These are phyloP conservation scores for Montipora cactus DNA, from an alignment of 64 coral and sea anemone species.

Conservation along the genomic window DNA sequence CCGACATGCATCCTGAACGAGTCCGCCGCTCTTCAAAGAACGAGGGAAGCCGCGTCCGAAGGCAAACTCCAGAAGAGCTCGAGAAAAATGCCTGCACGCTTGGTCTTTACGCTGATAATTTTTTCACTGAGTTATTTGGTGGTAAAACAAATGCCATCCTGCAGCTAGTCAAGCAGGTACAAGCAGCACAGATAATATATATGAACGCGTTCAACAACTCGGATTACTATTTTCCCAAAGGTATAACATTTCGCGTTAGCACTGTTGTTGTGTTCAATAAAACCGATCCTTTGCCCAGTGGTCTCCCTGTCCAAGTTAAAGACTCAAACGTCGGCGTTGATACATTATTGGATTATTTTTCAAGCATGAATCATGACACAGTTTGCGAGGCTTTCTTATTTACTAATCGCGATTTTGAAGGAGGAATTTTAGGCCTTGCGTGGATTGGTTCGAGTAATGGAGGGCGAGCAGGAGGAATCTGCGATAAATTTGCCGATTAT, in stretches of 20 bases:
- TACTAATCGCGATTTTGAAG: constrained; percentile 95
- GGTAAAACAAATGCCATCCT: constrained; percentile 75
- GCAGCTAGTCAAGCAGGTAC: constrained; percentile 79
- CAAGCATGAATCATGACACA: constrained; percentile 58
- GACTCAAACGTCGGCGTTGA: constrained; percentile 82
- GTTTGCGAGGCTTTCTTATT: constrained; percentile 96
- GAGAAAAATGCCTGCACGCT: constrained; percentile 65
- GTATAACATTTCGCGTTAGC: constrained; percentile 80
- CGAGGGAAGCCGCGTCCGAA: constrained; percentile 19
- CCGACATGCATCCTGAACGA: constrained; percentile 24
- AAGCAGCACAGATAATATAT: constrained; percentile 81
- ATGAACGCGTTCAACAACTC: constrained; percentile 69
- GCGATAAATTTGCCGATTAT: constrained; percentile 46
- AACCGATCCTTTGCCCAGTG: not conserved
- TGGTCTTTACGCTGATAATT: constrained; percentile 77
- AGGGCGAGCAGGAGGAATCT: constrained; percentile 76
- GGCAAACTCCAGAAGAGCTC: constrained; percentile 46
- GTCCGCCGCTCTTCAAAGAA: constrained; percentile 30
- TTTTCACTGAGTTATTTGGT: constrained; percentile 85
- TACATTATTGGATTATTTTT: constrained; percentile 81
- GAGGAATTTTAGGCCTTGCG: constrained; percentile 93
- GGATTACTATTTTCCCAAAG: constrained; percentile 46
- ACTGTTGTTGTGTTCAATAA: constrained; percentile 75
- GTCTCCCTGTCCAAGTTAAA: constrained; percentile 48
- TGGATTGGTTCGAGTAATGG: constrained; percentile 79